Evolutionary conservation across 2,113 vertebrate species (phyloP), one percentile per base, ranked within the genome.

Genomic region (Gymnogyps californianus): DNA sequence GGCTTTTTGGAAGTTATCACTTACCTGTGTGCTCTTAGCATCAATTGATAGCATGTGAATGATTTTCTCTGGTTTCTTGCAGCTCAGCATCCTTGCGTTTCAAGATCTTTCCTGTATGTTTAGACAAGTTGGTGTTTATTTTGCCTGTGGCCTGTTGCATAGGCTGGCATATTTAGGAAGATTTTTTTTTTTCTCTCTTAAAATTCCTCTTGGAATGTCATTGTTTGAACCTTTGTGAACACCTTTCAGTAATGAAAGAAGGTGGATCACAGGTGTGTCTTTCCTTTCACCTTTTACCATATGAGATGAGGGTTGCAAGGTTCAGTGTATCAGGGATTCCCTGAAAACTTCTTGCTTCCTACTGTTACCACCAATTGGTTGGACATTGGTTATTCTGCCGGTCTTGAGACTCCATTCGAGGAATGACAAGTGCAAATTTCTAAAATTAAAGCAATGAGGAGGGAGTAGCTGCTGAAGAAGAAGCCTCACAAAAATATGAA

Each of bases 1-100:
- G 83, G 66, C 70, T 80, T 66, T 62, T 83, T 70, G 71, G 74
- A 94, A 93, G 62, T 77, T 91, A 34, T 25, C 62, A 17, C 42
- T 90, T 74, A 38, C 42, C 44, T 34, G 12, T 38, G 24, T 34
- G 26, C 42, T 85, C 21, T 29, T 28, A 40, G 54, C 92, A 51
- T 75, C 72, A 47, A 4, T 19, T 80, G 71, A 24, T 65, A 42
- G 47, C 66, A n/a, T 9, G 28, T 46, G 70, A 85, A 67, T 87
- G 19, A 47, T 70, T 52, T 83, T 55, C 77, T 58, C 25, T 57
- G 79, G 47, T 84, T 81, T 84, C 36, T 18, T 47, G 57, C 34
- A 69, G 42, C 21, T 38, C 75, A 34, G n/a, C 3, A 6, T 69
- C 57, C 34, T 66, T 72, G 16, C 15, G 6, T 74, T 77, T 86